These are phyloP conservation scores for Heliconius cydno DNA, from an alignment of 2,888 invertebrate genomes.

Conservation along the genomic window DNA sequence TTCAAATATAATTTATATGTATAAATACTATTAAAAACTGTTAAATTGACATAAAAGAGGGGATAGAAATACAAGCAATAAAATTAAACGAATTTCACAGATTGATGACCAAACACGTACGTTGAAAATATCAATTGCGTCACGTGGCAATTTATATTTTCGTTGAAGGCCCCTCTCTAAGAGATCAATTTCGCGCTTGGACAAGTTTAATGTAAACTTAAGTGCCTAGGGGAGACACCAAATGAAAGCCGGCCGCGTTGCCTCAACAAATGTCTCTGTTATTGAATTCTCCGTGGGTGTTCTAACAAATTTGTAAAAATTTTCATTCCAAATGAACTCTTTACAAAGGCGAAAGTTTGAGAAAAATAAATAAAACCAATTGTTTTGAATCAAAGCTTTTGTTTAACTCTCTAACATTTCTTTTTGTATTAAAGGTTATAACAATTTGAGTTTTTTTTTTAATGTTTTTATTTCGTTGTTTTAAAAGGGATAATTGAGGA, in stretches of 20 bases:
- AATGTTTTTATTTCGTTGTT: neutral
- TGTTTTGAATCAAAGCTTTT: slow-evolving; percentile 18
- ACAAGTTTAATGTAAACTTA: slow-evolving; percentile 81
- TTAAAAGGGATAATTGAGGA: too few species aligned
- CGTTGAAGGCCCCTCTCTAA: slow-evolving; percentile 70
- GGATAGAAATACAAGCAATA: slow-evolving; percentile 12
- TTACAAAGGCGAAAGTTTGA: slow-evolving; percentile 34
- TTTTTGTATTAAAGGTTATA: neutral
- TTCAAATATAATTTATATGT: too few species aligned
- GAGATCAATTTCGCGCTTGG: slow-evolving; percentile 83
- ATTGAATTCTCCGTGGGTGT: slow-evolving; percentile 70
- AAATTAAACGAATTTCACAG: slow-evolving; percentile 49
- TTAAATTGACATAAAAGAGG: neutral
- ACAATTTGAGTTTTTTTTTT: neutral
- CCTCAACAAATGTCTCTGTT: slow-evolving; percentile 75
- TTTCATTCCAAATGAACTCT: slow-evolving; percentile 39
- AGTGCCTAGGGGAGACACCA: slow-evolving; percentile 74
- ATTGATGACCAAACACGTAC: slow-evolving; percentile 46
- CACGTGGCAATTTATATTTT: slow-evolving; percentile 57
- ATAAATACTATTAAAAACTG: neutral
- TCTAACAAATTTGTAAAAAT: slow-evolving; percentile 53
- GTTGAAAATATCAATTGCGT: slow-evolving; percentile 71
- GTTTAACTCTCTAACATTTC: neutral
- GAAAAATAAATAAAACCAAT: slow-evolving; percentile 31
- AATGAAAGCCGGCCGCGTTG: slow-evolving; percentile 73